phyloP scores from a whole-genome alignment of 2,888 invertebrate genomes.

The Microplitis deprimator region DNA sequence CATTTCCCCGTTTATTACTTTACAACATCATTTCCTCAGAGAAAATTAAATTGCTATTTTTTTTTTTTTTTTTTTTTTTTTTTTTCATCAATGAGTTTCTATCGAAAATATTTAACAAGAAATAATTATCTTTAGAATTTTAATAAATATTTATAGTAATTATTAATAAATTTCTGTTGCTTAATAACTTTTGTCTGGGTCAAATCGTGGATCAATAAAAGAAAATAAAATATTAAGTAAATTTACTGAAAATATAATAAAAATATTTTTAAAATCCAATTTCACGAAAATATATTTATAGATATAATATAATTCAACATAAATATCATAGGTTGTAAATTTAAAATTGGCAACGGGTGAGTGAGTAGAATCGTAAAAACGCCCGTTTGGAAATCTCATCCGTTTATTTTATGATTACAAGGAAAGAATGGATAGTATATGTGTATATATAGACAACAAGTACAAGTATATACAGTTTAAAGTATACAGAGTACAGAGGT shows the following conservation, averaged over 20 bases:
- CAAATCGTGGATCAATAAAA: background rate
- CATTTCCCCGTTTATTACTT: background rate
- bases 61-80: background rate
- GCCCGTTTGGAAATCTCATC: conserved; percentile 4
- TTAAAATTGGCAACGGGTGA: conserved; percentile 7
- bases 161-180: too few species aligned
- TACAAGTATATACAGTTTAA: background rate
- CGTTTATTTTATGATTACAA: conserved; percentile 25
- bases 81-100: background rate
- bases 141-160: background rate
- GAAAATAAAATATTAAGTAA: background rate
- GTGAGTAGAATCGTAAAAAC: conserved; percentile 18
- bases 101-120: background rate
- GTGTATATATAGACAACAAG: background rate
- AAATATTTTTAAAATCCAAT: background rate
- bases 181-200: background rate
- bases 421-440: conserved; percentile 9
- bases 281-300: background rate
- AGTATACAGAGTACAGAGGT: background rate
- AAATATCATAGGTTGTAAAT: conserved; percentile 9
- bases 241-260: background rate
- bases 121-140: background rate
- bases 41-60: background rate
- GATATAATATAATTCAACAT: conserved; percentile 2
- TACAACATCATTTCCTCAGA: background rate